Conservation (phyloP, 2,888 invertebrate species). For the Drosophila recens region DNA sequence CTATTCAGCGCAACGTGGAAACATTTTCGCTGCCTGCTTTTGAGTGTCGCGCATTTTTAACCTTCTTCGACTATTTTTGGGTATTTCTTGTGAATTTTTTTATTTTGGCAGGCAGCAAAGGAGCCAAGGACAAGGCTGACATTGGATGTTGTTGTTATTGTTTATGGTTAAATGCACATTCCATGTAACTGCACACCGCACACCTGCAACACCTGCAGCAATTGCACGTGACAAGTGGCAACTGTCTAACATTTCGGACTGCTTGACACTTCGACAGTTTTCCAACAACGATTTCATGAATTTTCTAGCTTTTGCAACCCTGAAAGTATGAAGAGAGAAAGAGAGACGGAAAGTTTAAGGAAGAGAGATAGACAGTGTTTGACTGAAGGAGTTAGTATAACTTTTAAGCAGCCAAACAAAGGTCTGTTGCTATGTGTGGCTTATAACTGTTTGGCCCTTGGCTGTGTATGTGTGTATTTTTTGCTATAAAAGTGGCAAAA, state of each 20-base stretch:
- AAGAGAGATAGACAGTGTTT: not conserved
- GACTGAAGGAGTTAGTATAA: slow-evolving; percentile 41
- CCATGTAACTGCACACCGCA: slow-evolving; percentile 44
- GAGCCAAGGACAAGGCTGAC: slow-evolving; percentile 59
- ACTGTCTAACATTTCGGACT: slow-evolving; percentile 43
- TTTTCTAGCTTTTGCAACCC: slow-evolving; percentile 55
- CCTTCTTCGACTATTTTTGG: slow-evolving; percentile 37
- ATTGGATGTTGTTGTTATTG: slow-evolving; percentile 18
- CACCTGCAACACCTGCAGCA: slow-evolving; percentile 55
- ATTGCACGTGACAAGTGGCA: slow-evolving; percentile 55
- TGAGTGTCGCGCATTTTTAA: slow-evolving; percentile 22
- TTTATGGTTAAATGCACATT: slow-evolving; percentile 66
- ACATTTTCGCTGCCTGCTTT: slow-evolving; percentile 40
- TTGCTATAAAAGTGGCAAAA: slow-evolving; percentile 60
- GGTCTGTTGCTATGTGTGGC: slow-evolving; percentile 21
- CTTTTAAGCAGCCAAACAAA: slow-evolving; percentile 55
- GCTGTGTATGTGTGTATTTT: slow-evolving; percentile 7
- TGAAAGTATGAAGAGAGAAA: slow-evolving; percentile 43
- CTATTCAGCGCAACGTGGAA: slow-evolving; percentile 30
- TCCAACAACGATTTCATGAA: slow-evolving; percentile 57
- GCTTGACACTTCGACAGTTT: slow-evolving; percentile 75
- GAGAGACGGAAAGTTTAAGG: not conserved
- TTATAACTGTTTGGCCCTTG: slow-evolving; percentile 14
- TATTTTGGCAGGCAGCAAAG: slow-evolving; percentile 21
- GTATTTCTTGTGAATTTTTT: slow-evolving; percentile 17